Percentiles rank a stretch among this genome's conserved stretches.
phyloP scores from a whole-genome alignment of 1,140 invertebrate genomes.

The Samia ricini region DNA sequence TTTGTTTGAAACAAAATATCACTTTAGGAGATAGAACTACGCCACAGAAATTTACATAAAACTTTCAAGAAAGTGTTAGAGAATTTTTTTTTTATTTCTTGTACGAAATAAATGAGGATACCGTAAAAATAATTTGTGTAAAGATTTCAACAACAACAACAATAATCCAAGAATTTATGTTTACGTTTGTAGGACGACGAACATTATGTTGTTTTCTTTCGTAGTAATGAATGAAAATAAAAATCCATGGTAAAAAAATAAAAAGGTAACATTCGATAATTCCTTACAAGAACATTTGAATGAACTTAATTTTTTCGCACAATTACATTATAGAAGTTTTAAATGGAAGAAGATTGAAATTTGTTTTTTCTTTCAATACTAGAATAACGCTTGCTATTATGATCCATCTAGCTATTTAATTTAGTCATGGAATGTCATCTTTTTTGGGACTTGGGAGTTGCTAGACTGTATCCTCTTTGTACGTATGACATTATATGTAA shows the following conservation, averaged over 20 bases:
- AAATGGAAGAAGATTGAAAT: too few relatives aligned
- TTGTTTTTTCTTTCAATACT: too few relatives aligned
- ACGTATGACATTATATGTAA: too few relatives aligned
- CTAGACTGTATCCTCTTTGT: too few relatives aligned
- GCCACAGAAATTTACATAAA: neutral
- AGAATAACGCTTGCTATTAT: too few relatives aligned
- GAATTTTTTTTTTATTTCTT: neutral
- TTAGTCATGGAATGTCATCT: too few relatives aligned
- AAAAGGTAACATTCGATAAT: neutral
- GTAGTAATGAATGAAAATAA: neutral
- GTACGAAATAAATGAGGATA: neutral
- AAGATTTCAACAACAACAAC: neutral
- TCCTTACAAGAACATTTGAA: neutral
- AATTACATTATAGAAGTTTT: too few relatives aligned
- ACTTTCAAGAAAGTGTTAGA: neutral
- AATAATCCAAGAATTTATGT: neutral
- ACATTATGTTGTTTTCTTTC: neutral
- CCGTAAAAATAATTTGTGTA: neutral
- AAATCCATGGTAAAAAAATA: neutral
- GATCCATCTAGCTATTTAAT: too few relatives aligned
- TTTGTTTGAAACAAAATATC: neutral
- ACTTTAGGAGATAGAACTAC: neutral
- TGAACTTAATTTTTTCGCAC: too few relatives aligned
- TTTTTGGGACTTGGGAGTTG: too few relatives aligned
- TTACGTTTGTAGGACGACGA: neutral